These are phyloP conservation scores for Netelia melanura DNA, from an alignment of 2,888 invertebrate species.

Conservation along the genomic window DNA sequence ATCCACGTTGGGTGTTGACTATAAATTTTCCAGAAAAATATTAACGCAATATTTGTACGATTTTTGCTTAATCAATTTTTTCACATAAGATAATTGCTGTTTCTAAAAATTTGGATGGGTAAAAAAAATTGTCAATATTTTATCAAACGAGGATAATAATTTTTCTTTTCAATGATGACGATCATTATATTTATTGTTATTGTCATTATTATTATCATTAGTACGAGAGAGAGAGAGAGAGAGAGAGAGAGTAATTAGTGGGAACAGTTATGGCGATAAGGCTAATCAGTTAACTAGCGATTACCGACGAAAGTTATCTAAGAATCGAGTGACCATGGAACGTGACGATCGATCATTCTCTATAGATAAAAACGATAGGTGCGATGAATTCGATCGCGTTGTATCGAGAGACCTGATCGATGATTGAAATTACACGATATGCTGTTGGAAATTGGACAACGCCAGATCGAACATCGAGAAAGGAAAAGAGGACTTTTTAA, in stretches of 20 bases:
- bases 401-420: conserved; percentile 14
- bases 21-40: no score
- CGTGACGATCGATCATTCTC: neutral
- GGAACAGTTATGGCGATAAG: conserved; percentile 18
- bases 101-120: neutral
- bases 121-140: neutral
- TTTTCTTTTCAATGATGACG: neutral
- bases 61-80: no score
- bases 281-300: conserved; percentile 12
- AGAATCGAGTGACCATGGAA: neutral
- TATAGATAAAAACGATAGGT: conserved; percentile 1
- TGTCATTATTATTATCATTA: neutral
- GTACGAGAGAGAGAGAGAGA: neutral
- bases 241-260: neutral
- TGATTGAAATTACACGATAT: conserved; percentile 2
- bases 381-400: neutral
- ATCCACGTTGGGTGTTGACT: neutral
- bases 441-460: neutral
- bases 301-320: conserved; percentile 11
- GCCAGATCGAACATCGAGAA: no score
- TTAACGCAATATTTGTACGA: no score
- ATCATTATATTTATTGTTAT: no score
- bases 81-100: no score
- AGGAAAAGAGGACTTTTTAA: no score
- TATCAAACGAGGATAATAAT: neutral